phyloP scores from a whole-genome alignment of 2,113 vertebrate genomes.

The Xiphophorus hellerii region DNA sequence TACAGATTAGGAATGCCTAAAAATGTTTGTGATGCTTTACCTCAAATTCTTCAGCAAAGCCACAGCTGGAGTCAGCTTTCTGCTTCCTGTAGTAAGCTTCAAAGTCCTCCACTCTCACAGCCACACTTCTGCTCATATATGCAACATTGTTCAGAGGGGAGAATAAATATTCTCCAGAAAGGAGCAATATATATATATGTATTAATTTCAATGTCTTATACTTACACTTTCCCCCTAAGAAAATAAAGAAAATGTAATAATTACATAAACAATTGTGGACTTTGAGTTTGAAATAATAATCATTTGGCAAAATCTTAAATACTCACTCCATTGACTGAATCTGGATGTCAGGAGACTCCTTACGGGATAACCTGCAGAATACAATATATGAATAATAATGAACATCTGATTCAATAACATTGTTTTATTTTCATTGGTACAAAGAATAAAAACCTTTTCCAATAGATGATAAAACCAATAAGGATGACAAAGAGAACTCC shows the following conservation, averaged over 20 bases:
- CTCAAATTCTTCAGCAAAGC: conserved; percentile 96
- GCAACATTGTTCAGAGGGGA: conserved; percentile 12
- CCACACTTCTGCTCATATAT: conserved; percentile 66
- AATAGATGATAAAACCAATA: conserved; percentile 79
- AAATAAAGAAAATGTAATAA: conserved; percentile 12
- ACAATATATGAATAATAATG: background rate
- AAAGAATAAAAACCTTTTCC: conserved; percentile 77
- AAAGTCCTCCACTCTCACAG: conserved; percentile 87
- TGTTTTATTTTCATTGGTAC: background rate
- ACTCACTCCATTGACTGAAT: conserved; percentile 72
- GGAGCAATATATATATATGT: background rate
- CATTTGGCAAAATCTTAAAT: background rate
- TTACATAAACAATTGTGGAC: conserved; percentile 3
- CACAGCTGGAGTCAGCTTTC: conserved; percentile 92
- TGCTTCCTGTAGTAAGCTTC: conserved; percentile 91
- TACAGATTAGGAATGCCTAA: background rate
- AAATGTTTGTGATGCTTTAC: conserved; percentile 65
- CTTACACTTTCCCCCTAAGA: conserved; percentile 75
- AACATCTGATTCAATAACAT: background rate
- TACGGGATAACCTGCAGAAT: conserved; percentile 52
- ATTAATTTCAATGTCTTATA: conserved; percentile 22
- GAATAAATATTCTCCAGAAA: background rate
- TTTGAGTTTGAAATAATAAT: background rate
- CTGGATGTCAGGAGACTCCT: conserved; percentile 71
- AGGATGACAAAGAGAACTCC: conserved; percentile 70